These are phyloP conservation scores for Mythimna albipuncta DNA, from an alignment of 2,888 invertebrate genomes.

Conservation along the genomic window DNA sequence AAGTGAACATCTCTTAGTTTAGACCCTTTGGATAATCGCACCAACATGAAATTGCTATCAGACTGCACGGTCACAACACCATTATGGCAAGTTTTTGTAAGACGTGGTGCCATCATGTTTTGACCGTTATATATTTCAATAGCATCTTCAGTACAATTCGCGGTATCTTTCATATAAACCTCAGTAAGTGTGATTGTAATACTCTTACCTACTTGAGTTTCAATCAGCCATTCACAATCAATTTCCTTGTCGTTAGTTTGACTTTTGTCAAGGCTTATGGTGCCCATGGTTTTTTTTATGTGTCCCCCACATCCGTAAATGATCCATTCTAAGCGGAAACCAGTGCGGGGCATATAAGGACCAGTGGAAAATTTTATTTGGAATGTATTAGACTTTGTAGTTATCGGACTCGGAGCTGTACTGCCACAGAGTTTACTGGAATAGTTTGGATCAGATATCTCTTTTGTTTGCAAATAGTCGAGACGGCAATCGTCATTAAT, in stretches of 20 bases:
- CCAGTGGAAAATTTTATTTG: constrained; percentile 93
- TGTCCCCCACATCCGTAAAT: constrained; percentile 94
- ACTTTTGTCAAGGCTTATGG: constrained; percentile 92
- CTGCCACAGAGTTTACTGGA: constrained; percentile 86
- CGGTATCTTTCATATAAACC: constrained; percentile 91
- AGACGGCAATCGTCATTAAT: constrained; percentile 82
- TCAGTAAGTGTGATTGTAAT: constrained; percentile 92
- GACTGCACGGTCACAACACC: constrained; percentile 88
- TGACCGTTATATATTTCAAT: constrained; percentile 93
- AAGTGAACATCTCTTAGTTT: constrained; percentile 92
- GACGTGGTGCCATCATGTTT: constrained; percentile 89
- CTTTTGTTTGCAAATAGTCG: constrained; percentile 91
- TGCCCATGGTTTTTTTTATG: constrained; percentile 89
- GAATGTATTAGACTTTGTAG: constrained; percentile 90
- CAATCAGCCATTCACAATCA: constrained; percentile 95
- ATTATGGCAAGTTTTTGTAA: constrained; percentile 92
- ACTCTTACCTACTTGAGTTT: constrained; percentile 92
- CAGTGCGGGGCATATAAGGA: constrained; percentile 87
- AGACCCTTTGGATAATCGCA: constrained; percentile 92
- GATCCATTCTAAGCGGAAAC: constrained; percentile 96
- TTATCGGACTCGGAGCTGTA: constrained; percentile 87
- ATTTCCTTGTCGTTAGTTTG: constrained; percentile 89
- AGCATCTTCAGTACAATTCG: constrained; percentile 92
- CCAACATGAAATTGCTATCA: constrained; percentile 92
- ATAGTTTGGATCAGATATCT: constrained; percentile 77